Evolutionary conservation across 2,797 vertebrate genomes (phyloP).

Genomic region (Girardinus metallicus): DNA sequence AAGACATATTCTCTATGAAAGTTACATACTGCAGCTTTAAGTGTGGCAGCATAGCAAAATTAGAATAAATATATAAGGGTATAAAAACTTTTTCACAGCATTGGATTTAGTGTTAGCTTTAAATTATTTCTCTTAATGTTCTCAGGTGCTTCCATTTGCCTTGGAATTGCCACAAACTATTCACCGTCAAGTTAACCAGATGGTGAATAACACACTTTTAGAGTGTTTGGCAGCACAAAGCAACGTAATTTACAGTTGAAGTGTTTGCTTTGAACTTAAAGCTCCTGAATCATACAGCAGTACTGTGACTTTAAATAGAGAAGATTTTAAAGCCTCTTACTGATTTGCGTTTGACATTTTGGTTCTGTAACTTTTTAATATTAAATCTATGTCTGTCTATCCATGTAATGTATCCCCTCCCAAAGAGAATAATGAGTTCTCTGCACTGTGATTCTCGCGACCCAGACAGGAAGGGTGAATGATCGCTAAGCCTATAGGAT

Average conservation of each 20-base stretch:
- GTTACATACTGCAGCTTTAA: neutral
- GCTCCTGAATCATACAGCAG: neutral
- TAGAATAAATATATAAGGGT: neutral
- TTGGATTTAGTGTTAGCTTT: neutral
- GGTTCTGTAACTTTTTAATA: conserved; percentile 37
- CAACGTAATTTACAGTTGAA: neutral
- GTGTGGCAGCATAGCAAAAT: neutral
- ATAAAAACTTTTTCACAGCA: neutral
- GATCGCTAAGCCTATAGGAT: conserved; percentile 50
- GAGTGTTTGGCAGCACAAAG: neutral
- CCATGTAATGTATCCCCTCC: conserved; percentile 27
- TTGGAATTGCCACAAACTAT: neutral
- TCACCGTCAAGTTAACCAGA: neutral
- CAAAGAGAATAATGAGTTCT: conserved; percentile 42
- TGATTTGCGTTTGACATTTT: conserved; percentile 10
- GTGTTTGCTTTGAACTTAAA: neutral
- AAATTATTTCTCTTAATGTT: neutral
- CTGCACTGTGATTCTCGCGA: conserved; percentile 50
- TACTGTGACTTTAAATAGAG: neutral
- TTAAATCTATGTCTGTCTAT: conserved; percentile 29
- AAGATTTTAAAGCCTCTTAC: neutral
- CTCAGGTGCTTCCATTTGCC: neutral
- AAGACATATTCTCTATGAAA: too few species aligned
- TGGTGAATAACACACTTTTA: neutral
- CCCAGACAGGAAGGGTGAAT: conserved; percentile 54